A percentile compares a stretch with the other conserved stretches of the same genome.
Conservation (phyloP, 2,113 vertebrate genomes). For the Malurus cyaneus region DNA sequence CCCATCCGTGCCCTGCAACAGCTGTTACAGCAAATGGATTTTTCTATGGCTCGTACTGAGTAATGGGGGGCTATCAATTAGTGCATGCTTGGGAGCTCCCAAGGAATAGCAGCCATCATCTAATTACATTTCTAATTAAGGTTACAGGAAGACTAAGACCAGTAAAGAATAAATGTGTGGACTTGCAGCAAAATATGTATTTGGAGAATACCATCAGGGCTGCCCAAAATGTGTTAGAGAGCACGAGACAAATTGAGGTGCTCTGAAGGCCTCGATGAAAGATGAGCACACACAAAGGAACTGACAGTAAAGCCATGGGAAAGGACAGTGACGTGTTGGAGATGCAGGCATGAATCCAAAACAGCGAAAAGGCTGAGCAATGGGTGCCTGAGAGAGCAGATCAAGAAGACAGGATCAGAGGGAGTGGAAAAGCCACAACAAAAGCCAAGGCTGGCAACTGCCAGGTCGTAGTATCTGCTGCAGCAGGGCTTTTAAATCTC, state of each 20-base stretch:
- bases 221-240: neutral
- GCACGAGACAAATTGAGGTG: neutral
- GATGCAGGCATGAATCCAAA: constrained; percentile 20
- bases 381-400: neutral
- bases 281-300: neutral
- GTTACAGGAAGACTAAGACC: neutral
- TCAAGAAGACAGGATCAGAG: neutral
- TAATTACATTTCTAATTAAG: constrained; percentile 62
- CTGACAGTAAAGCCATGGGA: constrained; percentile 11
- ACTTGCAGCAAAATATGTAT: constrained; percentile 23
- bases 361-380: neutral
- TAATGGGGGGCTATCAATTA: constrained; percentile 51
- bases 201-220: neutral
- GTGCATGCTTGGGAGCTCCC: constrained; percentile 42
- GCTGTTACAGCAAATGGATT: constrained; percentile 53
- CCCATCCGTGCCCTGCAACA: neutral
- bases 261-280: neutral
- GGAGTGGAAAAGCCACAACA: neutral
- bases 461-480: neutral
- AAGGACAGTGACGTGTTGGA: neutral
- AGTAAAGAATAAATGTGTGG: constrained; percentile 1
- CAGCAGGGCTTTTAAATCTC: neutral
- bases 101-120: constrained; percentile 23
- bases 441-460: constrained; percentile 26
- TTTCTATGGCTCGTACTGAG: neutral